phyloP scores from a whole-genome alignment of 2,113 vertebrate species.

The Aplodontia rufa region DNA sequence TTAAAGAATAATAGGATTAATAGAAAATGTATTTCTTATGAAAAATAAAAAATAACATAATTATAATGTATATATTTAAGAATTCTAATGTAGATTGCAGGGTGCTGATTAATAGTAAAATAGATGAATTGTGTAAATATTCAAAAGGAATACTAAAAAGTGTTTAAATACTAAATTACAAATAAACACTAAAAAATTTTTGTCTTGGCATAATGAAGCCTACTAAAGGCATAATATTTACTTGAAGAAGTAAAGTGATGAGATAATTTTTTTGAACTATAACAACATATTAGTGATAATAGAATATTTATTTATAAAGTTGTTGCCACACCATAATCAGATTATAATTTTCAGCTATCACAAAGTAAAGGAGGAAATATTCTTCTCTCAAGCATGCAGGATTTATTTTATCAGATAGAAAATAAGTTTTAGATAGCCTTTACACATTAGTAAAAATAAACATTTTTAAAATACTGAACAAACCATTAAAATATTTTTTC shows the following conservation, averaged over 20 bases:
- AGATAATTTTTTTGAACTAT: background rate
- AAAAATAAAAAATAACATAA: background rate
- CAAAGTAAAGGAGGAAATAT: conserved; percentile 24
- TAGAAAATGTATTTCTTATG: background rate
- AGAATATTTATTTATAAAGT: conserved; percentile 24
- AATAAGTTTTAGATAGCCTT: background rate
- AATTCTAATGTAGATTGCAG: background rate
- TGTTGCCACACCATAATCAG: rapidly evolving
- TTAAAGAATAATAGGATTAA: background rate
- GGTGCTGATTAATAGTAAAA: background rate
- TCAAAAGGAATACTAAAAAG: background rate
- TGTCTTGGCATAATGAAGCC: background rate
- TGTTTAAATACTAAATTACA: background rate
- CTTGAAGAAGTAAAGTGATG: background rate
- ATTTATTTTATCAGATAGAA: background rate
- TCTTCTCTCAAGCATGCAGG: background rate
- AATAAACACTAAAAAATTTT: background rate
- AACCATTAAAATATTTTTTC: background rate
- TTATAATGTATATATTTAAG: background rate
- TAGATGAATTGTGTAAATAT: background rate
- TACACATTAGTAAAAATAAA: background rate
- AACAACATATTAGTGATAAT: background rate
- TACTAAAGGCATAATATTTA: background rate
- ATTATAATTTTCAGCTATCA: background rate
- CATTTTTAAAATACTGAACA: background rate